phyloP scores from a whole-genome alignment of 2,888 invertebrate genomes.

The Apoderus coryli region DNA sequence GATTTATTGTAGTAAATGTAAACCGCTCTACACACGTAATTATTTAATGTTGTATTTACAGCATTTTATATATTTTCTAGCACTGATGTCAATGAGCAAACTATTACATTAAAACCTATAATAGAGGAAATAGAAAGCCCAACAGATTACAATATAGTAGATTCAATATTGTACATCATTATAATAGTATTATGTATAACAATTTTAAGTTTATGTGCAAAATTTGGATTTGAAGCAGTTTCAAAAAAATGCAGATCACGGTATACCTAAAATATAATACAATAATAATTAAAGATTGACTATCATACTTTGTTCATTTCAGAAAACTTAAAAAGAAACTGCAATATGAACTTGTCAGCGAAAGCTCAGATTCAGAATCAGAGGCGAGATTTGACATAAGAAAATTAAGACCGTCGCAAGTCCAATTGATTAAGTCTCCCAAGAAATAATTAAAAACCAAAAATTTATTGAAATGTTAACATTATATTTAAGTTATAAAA shows the following conservation, averaged over 20 bases:
- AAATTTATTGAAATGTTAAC: constrained; percentile 17
- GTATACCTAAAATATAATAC: too few species aligned
- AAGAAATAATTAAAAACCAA: constrained; percentile 9
- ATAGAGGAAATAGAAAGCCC: constrained; percentile 19
- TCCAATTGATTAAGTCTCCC: background rate
- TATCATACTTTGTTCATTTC: too few species aligned
- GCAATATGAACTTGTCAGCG: constrained; percentile 17
- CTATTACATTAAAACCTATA: constrained; percentile 17
- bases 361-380: constrained; percentile 21
- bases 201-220: constrained; percentile 13
- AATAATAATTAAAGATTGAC: too few species aligned
- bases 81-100: too few species aligned
- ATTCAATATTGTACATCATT: constrained; percentile 20
- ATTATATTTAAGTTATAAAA: constrained; percentile 21
- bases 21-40: too few species aligned
- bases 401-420: background rate
- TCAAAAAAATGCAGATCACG: constrained; percentile 13
- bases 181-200: constrained; percentile 15
- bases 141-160: constrained; percentile 21
- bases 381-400: constrained; percentile 26
- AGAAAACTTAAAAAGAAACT: constrained; percentile 12
- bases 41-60: too few species aligned
- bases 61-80: too few species aligned
- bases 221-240: constrained; percentile 11
- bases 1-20: too few species aligned